Conservation (phyloP, 1,140 invertebrate species). For the Lordiphosa collinella region DNA sequence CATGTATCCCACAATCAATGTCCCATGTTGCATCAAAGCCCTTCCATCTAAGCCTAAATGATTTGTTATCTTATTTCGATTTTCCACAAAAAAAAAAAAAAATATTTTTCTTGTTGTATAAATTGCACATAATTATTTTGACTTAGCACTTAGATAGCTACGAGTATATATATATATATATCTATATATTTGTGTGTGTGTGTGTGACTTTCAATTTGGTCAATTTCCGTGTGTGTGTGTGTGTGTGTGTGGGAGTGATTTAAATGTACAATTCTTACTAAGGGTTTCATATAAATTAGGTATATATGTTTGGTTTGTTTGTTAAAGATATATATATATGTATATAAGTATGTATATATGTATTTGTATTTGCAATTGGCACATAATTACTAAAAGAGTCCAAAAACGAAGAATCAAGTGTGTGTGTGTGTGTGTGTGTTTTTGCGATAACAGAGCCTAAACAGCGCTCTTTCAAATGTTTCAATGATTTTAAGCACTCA, state of each 20-base stretch:
- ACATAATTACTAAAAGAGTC: slow-evolving; percentile 55
- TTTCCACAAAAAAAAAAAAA: slow-evolving; percentile 15
- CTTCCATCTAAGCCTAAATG: slow-evolving; percentile 3
- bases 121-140: slow-evolving; percentile 59
- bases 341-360: slow-evolving; percentile 13
- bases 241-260: slow-evolving; percentile 21
- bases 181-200: slow-evolving; percentile 2
- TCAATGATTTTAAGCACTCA: no score
- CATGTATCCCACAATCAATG: slow-evolving; percentile 5
- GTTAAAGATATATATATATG: slow-evolving; percentile 1
- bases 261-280: slow-evolving; percentile 52
- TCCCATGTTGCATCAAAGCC: slow-evolving; percentile 1
- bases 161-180: slow-evolving; percentile 11
- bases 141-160: slow-evolving; percentile 34
- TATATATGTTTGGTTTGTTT: slow-evolving; percentile 14
- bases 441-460: not conserved
- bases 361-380: slow-evolving; percentile 58
- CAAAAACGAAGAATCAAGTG: slow-evolving; percentile 21
- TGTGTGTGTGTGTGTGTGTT: not conserved
- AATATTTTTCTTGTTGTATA: slow-evolving; percentile 27
- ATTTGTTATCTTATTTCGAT: slow-evolving; percentile 5
- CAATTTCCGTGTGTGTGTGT: slow-evolving; percentile 23
- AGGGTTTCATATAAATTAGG: slow-evolving; percentile 27
- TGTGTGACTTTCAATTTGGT: slow-evolving; percentile 34
- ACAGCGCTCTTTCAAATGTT: no score